phyloP scores from a whole-genome alignment of 2,888 invertebrate genomes.

The Marasmarcha lunaedactyla region DNA sequence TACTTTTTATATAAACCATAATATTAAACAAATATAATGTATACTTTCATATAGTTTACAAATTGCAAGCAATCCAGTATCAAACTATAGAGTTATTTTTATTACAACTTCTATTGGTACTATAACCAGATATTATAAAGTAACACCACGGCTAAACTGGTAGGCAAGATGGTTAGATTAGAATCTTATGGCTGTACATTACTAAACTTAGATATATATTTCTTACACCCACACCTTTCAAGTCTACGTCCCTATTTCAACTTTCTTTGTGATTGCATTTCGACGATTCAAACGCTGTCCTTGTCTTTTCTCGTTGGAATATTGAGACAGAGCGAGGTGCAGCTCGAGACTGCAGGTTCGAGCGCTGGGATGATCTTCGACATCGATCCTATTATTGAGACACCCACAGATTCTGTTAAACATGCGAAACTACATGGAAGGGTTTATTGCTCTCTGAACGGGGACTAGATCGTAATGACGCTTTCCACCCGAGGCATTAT shows the following conservation, averaged over 20 bases:
- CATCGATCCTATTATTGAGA: slow-evolving; percentile 41
- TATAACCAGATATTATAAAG: too few relatives aligned
- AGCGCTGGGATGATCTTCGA: slow-evolving; percentile 34
- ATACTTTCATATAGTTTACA: too few relatives aligned
- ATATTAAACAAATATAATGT: too few relatives aligned
- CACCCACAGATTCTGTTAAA: slow-evolving; percentile 42
- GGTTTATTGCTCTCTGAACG: slow-evolving; percentile 47
- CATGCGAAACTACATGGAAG: slow-evolving; percentile 27
- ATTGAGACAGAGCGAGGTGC: slow-evolving; percentile 8
- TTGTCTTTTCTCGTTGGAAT: slow-evolving; percentile 10
- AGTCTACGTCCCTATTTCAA: background rate
- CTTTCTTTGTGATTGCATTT: background rate
- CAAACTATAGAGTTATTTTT: too few relatives aligned
- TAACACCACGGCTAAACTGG: background rate
- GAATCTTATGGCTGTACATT: background rate
- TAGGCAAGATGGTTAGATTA: background rate
- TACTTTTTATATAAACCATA: too few relatives aligned
- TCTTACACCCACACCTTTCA: background rate
- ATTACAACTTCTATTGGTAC: too few relatives aligned
- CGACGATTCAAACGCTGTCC: slow-evolving; percentile 13
- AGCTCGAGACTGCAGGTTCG: background rate
- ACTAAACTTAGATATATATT: background rate
- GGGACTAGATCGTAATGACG: slow-evolving; percentile 23
- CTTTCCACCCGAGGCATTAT: slow-evolving; percentile 3
- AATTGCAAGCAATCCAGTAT: too few relatives aligned